Percentiles rank a stretch among this genome's conserved stretches.
Evolutionary conservation across 2,113 vertebrate genomes (phyloP).

Genomic region (Carassius carassius): DNA sequence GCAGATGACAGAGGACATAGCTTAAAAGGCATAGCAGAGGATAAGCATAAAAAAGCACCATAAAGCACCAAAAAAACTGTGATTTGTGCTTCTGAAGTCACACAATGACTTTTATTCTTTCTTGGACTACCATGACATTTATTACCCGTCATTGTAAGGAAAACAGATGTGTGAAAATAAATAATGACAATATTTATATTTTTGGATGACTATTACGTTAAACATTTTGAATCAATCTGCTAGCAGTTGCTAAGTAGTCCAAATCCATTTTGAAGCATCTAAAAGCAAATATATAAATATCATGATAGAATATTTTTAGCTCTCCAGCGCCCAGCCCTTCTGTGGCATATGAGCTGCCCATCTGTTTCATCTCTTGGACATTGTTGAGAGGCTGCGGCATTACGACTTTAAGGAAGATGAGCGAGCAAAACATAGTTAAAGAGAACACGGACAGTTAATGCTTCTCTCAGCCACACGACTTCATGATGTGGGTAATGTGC

Average conservation of each 20-base stretch:
- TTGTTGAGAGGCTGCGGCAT: background rate
- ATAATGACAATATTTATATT: background rate
- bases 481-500: background rate
- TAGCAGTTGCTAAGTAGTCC: background rate
- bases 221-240: background rate
- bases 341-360: background rate
- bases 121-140: too few species aligned
- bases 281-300: background rate
- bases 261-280: background rate
- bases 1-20: too few species aligned
- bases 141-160: background rate
- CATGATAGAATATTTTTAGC: background rate
- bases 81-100: too few species aligned
- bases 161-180: background rate
- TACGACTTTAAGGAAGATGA: background rate
- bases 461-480: background rate
- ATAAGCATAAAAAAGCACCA: too few species aligned
- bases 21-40: too few species aligned
- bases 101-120: too few species aligned
- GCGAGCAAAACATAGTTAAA: background rate
- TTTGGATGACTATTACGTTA: background rate
- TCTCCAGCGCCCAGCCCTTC: background rate
- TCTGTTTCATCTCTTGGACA: slow-evolving; percentile 9
- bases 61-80: too few species aligned
- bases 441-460: background rate